Base-by-base conservation (phyloP, 1,140 invertebrate species). In the Mylabris phalerata region DNA sequence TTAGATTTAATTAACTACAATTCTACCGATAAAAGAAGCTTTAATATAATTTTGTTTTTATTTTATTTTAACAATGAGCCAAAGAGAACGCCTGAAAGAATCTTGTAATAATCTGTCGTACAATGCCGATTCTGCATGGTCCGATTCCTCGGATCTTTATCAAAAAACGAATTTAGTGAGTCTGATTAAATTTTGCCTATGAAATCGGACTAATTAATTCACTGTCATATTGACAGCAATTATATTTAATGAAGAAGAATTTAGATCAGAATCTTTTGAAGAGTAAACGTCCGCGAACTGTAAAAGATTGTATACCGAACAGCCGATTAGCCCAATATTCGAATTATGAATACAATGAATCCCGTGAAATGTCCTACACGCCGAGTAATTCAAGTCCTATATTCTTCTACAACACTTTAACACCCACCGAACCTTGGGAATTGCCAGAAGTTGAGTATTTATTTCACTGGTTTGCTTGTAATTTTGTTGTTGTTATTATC, bases 371-470 rank as follows among this genome's bases (percentile, higher is more conserved):
- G 40, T 67, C 61, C 5, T 72, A 74, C 44, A 61, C 67, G 9
- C 59, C 63, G 4, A 56, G 61, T 46, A 55, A 54, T 46, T 55
- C 24, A 46, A 5, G 24, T 54, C 13, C 48, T 9, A 54, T 42
- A 41, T 41, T 32, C 42, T 13, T 46, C 38, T 48, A 42, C 19
- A 47, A 63, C 13, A 45, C 38, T 46, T 11, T 9, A 48, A 3
- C 48, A 49, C 57, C 55, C 13, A 62, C 57, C 9, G 72, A 74
- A 57, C 67, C 71, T 7, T 74, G 71, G 71, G 69, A 72, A 65
- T 27, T 69, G 47, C 64, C 67, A 10, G 70, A 71, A 60, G 67
- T 71, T 5, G 68, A 73, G 44, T 55, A 67, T 49, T 48, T 71
- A 11, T 67, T 66, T 50, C 55, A 61, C 39, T 67, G 59, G 60